A percentile compares a stretch with the other conserved stretches of the same genome.
Evolutionary conservation across 2,113 vertebrate genomes (phyloP).

Genomic region (Smithornis capensis): DNA sequence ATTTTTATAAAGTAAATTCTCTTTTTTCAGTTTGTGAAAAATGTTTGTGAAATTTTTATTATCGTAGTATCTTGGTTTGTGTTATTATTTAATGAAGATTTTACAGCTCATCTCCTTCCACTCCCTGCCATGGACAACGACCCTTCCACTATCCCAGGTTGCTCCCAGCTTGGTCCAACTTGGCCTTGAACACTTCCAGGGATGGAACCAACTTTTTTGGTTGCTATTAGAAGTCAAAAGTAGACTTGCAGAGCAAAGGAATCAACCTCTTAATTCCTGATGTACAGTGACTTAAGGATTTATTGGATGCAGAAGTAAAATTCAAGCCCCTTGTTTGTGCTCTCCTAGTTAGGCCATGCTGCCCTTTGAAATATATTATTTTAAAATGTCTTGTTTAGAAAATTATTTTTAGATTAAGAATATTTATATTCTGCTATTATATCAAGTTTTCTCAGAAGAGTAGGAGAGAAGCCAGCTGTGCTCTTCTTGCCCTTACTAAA

Average conservation of each 20-base stretch:
- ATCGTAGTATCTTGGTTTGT: background rate
- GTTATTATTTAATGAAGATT: background rate
- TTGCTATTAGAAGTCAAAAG: background rate
- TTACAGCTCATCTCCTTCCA: background rate
- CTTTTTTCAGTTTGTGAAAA: background rate
- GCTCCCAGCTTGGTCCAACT: background rate
- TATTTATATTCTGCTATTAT: background rate
- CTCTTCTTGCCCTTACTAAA: accelerated
- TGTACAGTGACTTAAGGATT: background rate
- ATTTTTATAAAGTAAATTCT: background rate
- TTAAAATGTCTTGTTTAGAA: background rate
- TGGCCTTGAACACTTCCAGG: background rate
- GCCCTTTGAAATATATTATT: background rate
- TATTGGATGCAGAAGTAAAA: background rate
- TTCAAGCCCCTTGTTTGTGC: background rate
- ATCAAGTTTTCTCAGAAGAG: accelerated
- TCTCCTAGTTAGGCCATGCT: background rate
- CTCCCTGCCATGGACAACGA: background rate
- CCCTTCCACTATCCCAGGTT: background rate
- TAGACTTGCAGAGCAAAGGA: background rate
- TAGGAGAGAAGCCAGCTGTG: background rate
- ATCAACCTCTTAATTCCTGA: background rate
- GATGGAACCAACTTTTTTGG: background rate
- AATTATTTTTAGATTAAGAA: background rate
- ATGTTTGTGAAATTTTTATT: background rate